Base-by-base conservation (phyloP, 2,888 invertebrate species). In the Eumerus sabulonum region DNA sequence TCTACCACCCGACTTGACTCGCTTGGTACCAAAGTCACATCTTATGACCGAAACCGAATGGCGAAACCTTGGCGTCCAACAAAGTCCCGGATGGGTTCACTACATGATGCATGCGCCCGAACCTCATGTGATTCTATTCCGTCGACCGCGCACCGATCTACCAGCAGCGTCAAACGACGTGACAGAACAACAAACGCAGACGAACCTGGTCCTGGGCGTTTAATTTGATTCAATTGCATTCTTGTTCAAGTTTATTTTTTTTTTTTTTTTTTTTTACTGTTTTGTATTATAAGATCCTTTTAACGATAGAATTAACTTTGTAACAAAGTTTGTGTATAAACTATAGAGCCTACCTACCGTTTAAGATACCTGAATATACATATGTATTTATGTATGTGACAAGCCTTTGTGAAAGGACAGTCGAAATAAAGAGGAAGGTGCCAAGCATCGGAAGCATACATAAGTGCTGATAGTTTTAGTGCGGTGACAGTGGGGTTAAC, bases 21-120 rank as follows among this genome's bases (percentile, higher is more conserved):
- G 94, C 82, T 90, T 94, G 59, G 96, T 98, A 0, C 98, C 98
- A 0, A 94, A 95, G 86, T 93, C 94, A 0, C 97, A 97, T 86
- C 90, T 98, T 53, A 96, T 98, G 96, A 94, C 96, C 0, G 98
- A 98, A 90, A 93, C 95, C 0, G 98, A 98, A 89, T 98, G 98
- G 98, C 91, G 98, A 74, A 95, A 96, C 88, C 91, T 98, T 1
- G 98, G 98, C 0, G 96, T 98, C 0, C 97, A 97, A 86, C 98
- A 98, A 87, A 96, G 96, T 86, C 96, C 96, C 0, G 95, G 95
- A 54, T 95, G 95, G 95, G 84, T 89, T 0, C 88, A 88, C 72
- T 88, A 88, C 48, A 89, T 89, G 96, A 92, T 96, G 82, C 98
- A 98, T 87, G 93, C 93, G 16, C 97, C 98, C 44, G 97, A 97